Conservation (phyloP, 92 coral and sea anemone genomes). For the Siderastrea radians region DNA sequence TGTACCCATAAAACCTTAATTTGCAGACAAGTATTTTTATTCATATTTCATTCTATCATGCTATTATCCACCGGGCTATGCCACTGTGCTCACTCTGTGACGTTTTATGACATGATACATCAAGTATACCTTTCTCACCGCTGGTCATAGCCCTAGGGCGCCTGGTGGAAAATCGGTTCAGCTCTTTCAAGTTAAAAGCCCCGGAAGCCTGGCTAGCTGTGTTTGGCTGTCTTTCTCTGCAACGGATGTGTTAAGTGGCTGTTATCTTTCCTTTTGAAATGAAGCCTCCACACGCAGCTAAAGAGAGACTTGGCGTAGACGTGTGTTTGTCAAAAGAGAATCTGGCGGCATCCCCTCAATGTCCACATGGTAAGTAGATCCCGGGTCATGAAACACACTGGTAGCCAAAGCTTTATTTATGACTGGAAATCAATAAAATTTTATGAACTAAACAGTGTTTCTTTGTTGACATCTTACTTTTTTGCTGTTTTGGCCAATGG, state of each 20-base stretch:
- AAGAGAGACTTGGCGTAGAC: conserved; percentile 89
- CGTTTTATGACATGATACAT: not conserved
- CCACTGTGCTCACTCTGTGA: not conserved
- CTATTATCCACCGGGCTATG: too few species aligned
- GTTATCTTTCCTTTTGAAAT: not conserved
- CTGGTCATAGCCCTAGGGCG: not conserved
- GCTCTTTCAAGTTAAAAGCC: too few species aligned
- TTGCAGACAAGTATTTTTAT: too few species aligned
- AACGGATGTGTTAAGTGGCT: not conserved
- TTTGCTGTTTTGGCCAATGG: too few species aligned
- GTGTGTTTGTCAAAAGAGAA: conserved; percentile 79
- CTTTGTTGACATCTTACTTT: too few species aligned
- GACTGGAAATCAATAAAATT: too few species aligned
- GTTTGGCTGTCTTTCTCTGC: not conserved
- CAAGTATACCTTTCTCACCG: not conserved
- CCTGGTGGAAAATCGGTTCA: not conserved
- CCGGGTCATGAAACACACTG: not conserved
- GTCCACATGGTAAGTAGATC: conserved; percentile 89
- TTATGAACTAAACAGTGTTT: too few species aligned
- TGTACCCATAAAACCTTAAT: too few species aligned
- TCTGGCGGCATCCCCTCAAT: conserved; percentile 64
- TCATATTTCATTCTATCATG: too few species aligned
- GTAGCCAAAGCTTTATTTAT: too few species aligned
- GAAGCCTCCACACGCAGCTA: conserved; percentile 72
- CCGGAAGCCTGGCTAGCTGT: too few species aligned